Evolutionary conservation across 1,140 invertebrate genomes (phyloP), one percentile per base, ranked within the genome.

Genomic region (Cyphomyrmex costatus): DNA sequence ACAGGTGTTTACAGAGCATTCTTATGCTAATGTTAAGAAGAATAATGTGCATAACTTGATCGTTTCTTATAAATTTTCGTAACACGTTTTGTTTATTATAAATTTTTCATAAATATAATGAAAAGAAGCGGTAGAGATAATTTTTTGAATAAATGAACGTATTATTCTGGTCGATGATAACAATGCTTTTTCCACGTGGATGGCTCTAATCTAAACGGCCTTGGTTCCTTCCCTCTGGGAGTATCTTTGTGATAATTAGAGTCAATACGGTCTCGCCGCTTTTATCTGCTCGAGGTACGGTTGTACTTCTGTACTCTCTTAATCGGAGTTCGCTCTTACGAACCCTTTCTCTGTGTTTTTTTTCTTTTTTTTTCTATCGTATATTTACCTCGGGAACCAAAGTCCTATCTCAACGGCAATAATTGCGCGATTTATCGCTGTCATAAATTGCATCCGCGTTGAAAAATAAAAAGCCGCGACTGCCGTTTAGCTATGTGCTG

Each of bases 401-500:
- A 58, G 46, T 46, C 8, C 42, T 84, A 90, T 89, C 85, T 58
- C 33, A 36, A 36, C 51, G 36, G 89, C 61, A 65, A 88, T 88
- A 90, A 90, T 90, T 90, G 89, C 76, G n/a, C 83, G 83, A 90
- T 90, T 90, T 90, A 90, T 90, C 71, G 65, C 77, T 6, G 63
- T 30, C 84, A 71, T 87, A 86, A 89, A 86, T 77, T 83, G 65
- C 68, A 36, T 70, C 14, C 30, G 8, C 27, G 46, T 19, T 21
- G 53, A 86, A 78, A 74, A 86, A 88, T 89, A 78, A 51, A 60
- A 60, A 61, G 30, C 33, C 58, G 10, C 74, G 10, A 82, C 7
- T 53, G 27, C 16, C 46, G 58, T 27, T 88, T 42, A 70, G 56
- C 51, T n/a, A 66, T 42, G 53, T 46, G 24, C 46, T 49, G 49